A percentile compares a stretch with the other conserved stretches of the same genome.
phyloP scores from a whole-genome alignment of 2,113 vertebrate species.

The Euleptes europaea region DNA sequence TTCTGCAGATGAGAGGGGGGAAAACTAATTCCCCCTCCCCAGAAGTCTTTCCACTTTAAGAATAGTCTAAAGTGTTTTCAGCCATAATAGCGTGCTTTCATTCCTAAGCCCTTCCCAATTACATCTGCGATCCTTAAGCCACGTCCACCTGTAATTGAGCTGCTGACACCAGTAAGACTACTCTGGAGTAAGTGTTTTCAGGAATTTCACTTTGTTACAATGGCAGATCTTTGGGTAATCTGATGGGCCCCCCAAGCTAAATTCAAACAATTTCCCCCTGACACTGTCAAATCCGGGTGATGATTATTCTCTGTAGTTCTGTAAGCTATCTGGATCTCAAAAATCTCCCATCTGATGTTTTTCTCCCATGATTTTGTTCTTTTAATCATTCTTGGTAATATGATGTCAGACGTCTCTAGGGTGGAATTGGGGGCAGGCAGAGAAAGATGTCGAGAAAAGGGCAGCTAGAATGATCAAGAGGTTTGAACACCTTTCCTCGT shows the following conservation, averaged over 20 bases:
- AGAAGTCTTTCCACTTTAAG: conserved; percentile 67
- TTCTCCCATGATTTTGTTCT: not conserved
- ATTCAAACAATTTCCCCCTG: conserved; percentile 14
- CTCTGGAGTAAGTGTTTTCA: not conserved
- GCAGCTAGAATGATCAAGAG: too few relatives aligned
- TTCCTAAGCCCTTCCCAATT: conserved; percentile 65
- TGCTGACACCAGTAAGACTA: too few relatives aligned
- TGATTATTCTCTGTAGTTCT: not conserved
- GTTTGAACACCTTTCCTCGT: too few relatives aligned
- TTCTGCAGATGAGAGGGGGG: conserved; percentile 55
- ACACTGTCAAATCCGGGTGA: not conserved
- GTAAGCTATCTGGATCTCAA: fast-evolving
- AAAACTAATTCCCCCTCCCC: conserved; percentile 54
- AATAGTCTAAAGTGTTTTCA: conserved; percentile 67
- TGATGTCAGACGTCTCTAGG: not conserved
- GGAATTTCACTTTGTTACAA: conserved; percentile 27
- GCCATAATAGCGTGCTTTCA: conserved; percentile 50
- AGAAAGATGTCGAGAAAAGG: too few relatives aligned
- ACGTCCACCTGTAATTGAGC: not conserved
- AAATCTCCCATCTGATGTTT: fast-evolving
- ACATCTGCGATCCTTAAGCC: not conserved
- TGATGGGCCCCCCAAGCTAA: conserved; percentile 56
- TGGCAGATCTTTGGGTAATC: conserved; percentile 54
- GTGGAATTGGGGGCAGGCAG: too few relatives aligned
- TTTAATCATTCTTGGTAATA: not conserved